Base-by-base conservation (phyloP, 2,113 vertebrate genomes). In the Centropristis striata region DNA sequence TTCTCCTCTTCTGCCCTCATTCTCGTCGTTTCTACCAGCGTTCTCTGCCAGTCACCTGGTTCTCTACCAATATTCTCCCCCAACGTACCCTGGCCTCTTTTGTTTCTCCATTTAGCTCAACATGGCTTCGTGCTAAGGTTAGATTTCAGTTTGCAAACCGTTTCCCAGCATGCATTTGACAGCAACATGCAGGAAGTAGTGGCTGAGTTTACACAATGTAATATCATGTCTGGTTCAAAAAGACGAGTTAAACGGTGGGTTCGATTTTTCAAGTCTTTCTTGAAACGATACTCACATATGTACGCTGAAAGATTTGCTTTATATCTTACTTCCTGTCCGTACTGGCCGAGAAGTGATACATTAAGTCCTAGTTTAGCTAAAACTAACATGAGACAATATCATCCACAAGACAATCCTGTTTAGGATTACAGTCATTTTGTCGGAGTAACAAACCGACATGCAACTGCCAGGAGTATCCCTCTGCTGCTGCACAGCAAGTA, bases 1-100 rank as follows among this genome's bases (percentile, higher is more conserved):
- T 57, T 87, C 75, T 65, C 80, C 60, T 87, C 75, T 65, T 88
- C 87, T 55, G 67, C 78, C 73, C 55, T 78, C 78, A 8, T 80
- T 84, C 84, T 78, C n/a, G 1, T 10, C 37, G 64, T 71, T 83
- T 86, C 68, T 13, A 49, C 61, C 78, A 84, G 49, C 78, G 66
- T 83, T 77, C 46, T 58, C 73, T 60, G 75, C 61, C 81, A 75
- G 65, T 85, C 76, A 85, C 71, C 87, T 79, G 73, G 13, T 78
- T 80, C 67, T 59, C 54, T n/a, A 78, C 51, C 57, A 42, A 53
- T 55, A 58, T 66, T 55, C 63, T 65, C 66, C 64, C 20, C 68
- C 64, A n/a, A 16, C 25, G 13, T 71, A 54, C 28, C 53, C 1
- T 1, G 77, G 75, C 80, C 70, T 86, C 74, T 86, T 32, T 80